Base-by-base conservation (phyloP, 2,888 invertebrate species). In the Odontomyia ornata region DNA sequence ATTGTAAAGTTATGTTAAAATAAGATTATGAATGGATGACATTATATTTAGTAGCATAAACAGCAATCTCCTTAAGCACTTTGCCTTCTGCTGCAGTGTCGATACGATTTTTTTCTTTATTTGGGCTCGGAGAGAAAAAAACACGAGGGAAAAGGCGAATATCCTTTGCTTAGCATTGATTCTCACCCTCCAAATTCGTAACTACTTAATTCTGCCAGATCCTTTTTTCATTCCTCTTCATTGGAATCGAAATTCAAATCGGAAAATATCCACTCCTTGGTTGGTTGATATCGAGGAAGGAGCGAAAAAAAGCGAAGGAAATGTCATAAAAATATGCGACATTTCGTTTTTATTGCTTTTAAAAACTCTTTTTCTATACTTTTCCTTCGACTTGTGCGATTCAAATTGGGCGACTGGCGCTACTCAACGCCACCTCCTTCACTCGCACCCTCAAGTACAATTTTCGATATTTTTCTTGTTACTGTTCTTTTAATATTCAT, bases 321-420 rank as follows among this genome's bases (percentile, higher is more conserved):
- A 82, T 85, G 86, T 86, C 87, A 86, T 85, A 86, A 86, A 86
- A 86, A 84, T 85, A 85, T 87, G 86, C 85, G 86, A 85, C 87
- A 86, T 86, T 86, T 86, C 84, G 85, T 83, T 85, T 86, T 86
- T 87, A 87, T 86, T 85, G 84, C 84, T 83, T 85, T 84, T 83
- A 83, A 84, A 85, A 85, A 85, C 85, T 85, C 85, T 75, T 77
- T 36, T 76, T 75, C 77, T 9, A 13, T 67, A 62, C 75, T 75
- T 47, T 75, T 21, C 47, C 25, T 18, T 60, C 60, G 27, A 27
- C 75, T 62, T 72, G 11, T 36, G 36, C 78, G 72, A 71, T 78
- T 73, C 75, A 77, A 75, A 57, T 77, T 69, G 75, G 36, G 67
- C 57, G 23, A 73, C 60, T 76, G 47, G 43, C 57, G 43, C 76